These are phyloP conservation scores for Stegana nigrithorax DNA, from an alignment of 2,888 invertebrate genomes.

Conservation along the genomic window DNA sequence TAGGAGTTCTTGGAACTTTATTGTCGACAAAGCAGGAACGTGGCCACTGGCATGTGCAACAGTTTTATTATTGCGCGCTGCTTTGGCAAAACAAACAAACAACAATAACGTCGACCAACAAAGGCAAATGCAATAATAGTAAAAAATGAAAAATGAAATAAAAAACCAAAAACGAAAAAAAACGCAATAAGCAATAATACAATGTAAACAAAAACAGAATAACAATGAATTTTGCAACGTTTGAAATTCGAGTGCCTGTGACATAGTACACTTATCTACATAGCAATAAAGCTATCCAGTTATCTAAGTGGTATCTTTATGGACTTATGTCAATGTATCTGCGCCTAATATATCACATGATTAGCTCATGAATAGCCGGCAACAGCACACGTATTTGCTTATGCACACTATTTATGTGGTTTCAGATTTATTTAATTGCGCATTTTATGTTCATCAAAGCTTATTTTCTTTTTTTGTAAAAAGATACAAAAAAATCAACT, in stretches of 20 bases:
- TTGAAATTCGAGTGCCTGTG: neutral
- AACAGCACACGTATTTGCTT: too few species aligned
- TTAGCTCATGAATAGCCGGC: too few species aligned
- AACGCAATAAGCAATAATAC: neutral
- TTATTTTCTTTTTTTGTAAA: too few species aligned
- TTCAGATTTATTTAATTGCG: too few species aligned
- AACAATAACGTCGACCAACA: neutral
- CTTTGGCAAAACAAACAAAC: neutral
- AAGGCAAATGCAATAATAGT: neutral
- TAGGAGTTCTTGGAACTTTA: conserved; percentile 26
- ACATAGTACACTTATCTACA: neutral
- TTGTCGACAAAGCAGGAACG: conserved; percentile 51
- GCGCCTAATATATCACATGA: too few species aligned
- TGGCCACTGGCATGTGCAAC: conserved; percentile 48
- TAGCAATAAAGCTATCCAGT: neutral
- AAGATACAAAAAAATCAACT: too few species aligned
- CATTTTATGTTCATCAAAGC: too few species aligned
- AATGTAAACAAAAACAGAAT: neutral
- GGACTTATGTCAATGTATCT: too few species aligned
- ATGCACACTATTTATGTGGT: too few species aligned
- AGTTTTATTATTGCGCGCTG: neutral
- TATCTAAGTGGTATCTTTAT: too few species aligned
- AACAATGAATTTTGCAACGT: neutral
- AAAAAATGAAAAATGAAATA: neutral
- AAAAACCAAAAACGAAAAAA: neutral